A percentile compares a stretch with the other conserved stretches of the same genome.
Evolutionary conservation across 2,888 invertebrate genomes (phyloP).

Genomic region (Napeogenes inachia): DNA sequence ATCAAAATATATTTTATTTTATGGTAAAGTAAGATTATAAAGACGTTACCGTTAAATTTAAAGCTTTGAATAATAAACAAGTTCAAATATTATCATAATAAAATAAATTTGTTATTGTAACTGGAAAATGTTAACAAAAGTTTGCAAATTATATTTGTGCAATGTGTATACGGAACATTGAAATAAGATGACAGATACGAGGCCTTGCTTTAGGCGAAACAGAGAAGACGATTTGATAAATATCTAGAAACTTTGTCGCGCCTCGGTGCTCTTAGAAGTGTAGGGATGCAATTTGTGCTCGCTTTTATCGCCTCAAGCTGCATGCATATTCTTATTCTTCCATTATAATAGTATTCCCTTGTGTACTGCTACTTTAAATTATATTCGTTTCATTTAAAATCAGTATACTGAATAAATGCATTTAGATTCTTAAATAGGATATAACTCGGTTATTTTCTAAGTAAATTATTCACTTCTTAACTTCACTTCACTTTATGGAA

Average conservation of each 20-base stretch:
- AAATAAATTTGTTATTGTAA: slow-evolving; percentile 9
- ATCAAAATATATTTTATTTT: no score
- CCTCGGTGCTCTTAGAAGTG: slow-evolving; percentile 55
- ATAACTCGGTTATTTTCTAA: not conserved
- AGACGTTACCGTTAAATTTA: no score
- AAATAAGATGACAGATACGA: slow-evolving; percentile 27
- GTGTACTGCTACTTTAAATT: slow-evolving; percentile 22
- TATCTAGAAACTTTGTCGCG: slow-evolving; percentile 59
- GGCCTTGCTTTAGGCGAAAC: slow-evolving; percentile 39
- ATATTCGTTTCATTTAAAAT: not conserved
- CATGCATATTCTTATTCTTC: slow-evolving; percentile 41
- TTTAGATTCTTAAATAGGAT: not conserved
- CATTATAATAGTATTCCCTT: slow-evolving; percentile 33
- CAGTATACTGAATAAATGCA: not conserved
- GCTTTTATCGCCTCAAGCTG: slow-evolving; percentile 50
- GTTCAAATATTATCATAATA: not conserved
- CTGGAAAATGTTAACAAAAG: slow-evolving; percentile 6
- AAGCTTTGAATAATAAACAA: no score
- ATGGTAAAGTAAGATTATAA: no score
- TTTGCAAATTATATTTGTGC: not conserved
- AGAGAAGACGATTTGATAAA: slow-evolving; percentile 61
- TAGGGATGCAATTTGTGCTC: slow-evolving; percentile 55
- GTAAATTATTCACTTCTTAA: no score
- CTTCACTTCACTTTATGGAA: no score
- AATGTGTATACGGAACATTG: slow-evolving; percentile 13